Evolutionary conservation across 2,888 invertebrate genomes (phyloP).

Genomic region (Ceramica pisi): DNA sequence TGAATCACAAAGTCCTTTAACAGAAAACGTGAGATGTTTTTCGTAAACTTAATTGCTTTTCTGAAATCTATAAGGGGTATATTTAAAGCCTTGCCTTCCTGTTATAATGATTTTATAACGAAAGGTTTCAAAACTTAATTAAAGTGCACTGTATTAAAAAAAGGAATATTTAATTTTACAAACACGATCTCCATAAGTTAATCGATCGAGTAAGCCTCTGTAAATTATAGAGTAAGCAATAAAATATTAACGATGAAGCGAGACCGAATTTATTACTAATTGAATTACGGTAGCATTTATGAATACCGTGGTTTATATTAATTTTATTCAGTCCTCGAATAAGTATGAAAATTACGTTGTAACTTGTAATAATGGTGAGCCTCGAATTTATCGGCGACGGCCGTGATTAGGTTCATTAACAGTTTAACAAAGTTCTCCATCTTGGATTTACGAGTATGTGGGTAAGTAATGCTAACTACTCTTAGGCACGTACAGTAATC

Average conservation of each 20-base stretch:
- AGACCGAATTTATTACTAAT: slow-evolving; percentile 51
- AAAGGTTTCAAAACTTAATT: slow-evolving; percentile 6
- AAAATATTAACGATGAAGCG: slow-evolving; percentile 44
- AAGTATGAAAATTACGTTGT: slow-evolving; percentile 49
- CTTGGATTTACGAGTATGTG: slow-evolving; percentile 34
- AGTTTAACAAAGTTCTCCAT: slow-evolving; percentile 37
- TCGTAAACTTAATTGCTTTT: slow-evolving; percentile 24
- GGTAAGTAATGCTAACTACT: slow-evolving; percentile 4
- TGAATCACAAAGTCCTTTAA: not conserved
- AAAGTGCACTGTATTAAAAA: not conserved
- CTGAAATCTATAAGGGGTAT: slow-evolving; percentile 14
- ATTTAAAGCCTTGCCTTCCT: slow-evolving; percentile 11
- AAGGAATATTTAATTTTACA: not conserved
- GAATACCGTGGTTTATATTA: slow-evolving; percentile 50
- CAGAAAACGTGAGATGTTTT: slow-evolving; percentile 6
- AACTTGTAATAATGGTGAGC: slow-evolving; percentile 54
- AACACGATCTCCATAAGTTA: slow-evolving; percentile 16
- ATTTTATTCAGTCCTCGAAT: slow-evolving; percentile 56
- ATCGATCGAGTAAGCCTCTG: slow-evolving; percentile 26
- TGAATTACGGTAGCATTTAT: slow-evolving; percentile 53
- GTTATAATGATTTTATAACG: slow-evolving; percentile 11
- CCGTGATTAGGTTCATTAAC: slow-evolving; percentile 41
- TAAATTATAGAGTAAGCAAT: slow-evolving; percentile 38
- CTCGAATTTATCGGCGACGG: slow-evolving; percentile 45
- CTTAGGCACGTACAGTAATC: slow-evolving; percentile 14